Evolutionary conservation across 2,113 vertebrate genomes (phyloP).

Genomic region (Equus quagga): DNA sequence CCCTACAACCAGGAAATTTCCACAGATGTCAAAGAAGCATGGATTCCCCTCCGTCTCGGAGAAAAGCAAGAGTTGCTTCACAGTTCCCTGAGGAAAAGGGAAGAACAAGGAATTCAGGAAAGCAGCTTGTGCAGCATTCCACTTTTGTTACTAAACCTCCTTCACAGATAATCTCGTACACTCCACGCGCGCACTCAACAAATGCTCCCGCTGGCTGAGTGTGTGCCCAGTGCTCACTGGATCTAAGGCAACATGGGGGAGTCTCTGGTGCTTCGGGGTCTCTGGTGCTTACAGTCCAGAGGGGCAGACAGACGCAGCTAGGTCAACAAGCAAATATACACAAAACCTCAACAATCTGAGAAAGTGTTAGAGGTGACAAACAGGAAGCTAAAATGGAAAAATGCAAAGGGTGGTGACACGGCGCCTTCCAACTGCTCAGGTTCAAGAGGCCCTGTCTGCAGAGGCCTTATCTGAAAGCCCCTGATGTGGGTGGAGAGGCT

Average conservation of each 20-base stretch:
- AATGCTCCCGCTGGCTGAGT: background rate
- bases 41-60: constrained; percentile 95
- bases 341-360: background rate
- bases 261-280: background rate
- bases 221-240: background rate
- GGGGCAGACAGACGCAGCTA: background rate
- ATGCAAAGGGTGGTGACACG: background rate
- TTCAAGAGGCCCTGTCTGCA: background rate
- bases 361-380: background rate
- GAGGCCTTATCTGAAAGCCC: background rate
- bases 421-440: fast-evolving
- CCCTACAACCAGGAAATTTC: constrained; percentile 94
- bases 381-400: background rate
- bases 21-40: constrained; percentile 91
- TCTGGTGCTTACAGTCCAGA: background rate
- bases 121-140: background rate
- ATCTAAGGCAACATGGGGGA: fast-evolving
- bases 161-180: fast-evolving
- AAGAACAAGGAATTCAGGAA: background rate
- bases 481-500: background rate
- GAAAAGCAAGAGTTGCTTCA: constrained; percentile 96
- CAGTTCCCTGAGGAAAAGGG: constrained; percentile 91
- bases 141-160: background rate
- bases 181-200: background rate
- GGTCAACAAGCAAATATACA: background rate